Evolutionary conservation across 2,797 vertebrate genomes (phyloP).

Genomic region (Falco biarmicus): DNA sequence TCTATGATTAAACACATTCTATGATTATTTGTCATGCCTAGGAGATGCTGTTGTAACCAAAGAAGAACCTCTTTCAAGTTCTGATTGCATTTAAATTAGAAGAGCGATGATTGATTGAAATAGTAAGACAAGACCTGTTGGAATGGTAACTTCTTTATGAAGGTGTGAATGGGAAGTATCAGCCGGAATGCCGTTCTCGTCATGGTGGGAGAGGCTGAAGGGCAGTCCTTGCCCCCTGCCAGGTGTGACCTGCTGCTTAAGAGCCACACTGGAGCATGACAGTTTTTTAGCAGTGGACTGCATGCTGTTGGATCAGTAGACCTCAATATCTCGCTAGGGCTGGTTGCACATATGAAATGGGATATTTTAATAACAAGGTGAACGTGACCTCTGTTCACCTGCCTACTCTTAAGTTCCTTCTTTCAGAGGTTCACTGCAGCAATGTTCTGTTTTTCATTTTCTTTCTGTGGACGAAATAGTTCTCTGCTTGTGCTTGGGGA

Average conservation of each 20-base stretch:
- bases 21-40: not conserved
- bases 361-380: not conserved
- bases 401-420: not conserved
- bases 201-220: not conserved
- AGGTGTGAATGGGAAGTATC: not conserved
- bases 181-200: not conserved
- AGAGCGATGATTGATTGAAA: not conserved
- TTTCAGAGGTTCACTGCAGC: not conserved
- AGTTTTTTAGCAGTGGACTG: not conserved
- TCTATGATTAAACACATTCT: too few species aligned
- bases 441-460: fast-evolving
- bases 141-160: not conserved
- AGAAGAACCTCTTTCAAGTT: not conserved
- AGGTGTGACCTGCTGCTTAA: not conserved
- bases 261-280: too few species aligned
- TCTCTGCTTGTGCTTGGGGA: not conserved
- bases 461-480: not conserved
- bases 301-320: not conserved
- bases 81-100: not conserved
- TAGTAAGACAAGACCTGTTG: not conserved
- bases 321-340: fast-evolving
- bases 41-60: too few species aligned
- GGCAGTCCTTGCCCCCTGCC: not conserved
- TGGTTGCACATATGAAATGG: not conserved
- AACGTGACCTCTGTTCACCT: not conserved